These are phyloP conservation scores for Callocephalon fimbriatum DNA, from an alignment of 2,113 vertebrate genomes.

Conservation along the genomic window DNA sequence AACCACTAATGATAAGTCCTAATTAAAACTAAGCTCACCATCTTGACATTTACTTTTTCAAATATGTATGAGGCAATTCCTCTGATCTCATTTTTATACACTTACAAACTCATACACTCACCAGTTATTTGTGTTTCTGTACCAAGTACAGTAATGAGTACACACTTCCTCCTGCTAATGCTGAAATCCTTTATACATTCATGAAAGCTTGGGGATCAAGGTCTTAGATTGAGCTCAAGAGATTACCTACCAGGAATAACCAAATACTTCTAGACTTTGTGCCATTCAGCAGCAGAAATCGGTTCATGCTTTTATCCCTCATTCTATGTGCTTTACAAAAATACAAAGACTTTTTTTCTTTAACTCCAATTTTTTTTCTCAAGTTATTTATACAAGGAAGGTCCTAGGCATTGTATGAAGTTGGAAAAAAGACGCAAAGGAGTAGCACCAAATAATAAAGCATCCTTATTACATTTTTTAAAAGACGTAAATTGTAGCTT, in stretches of 20 bases:
- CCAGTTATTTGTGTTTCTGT: conserved; percentile 11
- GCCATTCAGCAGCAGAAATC: background rate
- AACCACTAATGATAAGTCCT: conserved; percentile 15
- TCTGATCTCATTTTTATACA: conserved; percentile 36
- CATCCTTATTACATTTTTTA: background rate
- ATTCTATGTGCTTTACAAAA: background rate
- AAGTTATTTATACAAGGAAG: background rate
- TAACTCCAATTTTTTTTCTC: background rate
- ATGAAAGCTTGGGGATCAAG: background rate
- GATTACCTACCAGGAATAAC: background rate
- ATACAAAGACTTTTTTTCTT: background rate
- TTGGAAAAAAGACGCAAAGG: background rate
- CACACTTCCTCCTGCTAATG: background rate
- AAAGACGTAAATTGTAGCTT: background rate
- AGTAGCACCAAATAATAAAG: background rate
- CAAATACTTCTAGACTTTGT: background rate
- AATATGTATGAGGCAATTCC: conserved; percentile 50
- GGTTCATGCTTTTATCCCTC: background rate
- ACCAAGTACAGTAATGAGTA: background rate
- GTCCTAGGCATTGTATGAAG: background rate
- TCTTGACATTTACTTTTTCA: conserved; percentile 38
- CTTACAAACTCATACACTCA: background rate
- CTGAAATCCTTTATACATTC: background rate
- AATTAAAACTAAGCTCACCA: conserved; percentile 36
- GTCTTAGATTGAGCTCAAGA: background rate